These are phyloP conservation scores for Jordanella pulchra DNA, from an alignment of 2,797 vertebrate genomes.

Conservation along the genomic window DNA sequence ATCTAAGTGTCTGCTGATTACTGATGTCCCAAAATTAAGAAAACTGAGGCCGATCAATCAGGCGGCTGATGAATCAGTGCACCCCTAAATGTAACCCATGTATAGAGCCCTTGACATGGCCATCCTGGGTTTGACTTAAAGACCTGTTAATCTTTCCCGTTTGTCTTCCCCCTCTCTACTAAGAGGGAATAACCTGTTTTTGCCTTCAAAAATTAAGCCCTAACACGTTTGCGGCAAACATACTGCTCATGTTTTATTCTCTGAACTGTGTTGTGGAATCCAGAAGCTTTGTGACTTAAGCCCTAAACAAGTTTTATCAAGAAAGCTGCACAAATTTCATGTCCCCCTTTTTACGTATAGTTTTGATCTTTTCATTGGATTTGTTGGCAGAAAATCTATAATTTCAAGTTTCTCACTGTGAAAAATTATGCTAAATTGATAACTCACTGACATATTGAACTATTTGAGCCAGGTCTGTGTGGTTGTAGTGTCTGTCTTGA, in stretches of 20 bases:
- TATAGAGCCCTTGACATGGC: too few species aligned
- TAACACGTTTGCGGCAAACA: background rate
- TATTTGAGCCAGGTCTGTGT: slow-evolving; percentile 58
- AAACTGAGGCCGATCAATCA: too few species aligned
- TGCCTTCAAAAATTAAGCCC: too few species aligned
- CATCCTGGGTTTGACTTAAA: too few species aligned
- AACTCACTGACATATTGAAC: slow-evolving; percentile 15
- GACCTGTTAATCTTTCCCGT: too few species aligned
- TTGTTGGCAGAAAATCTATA: slow-evolving; percentile 25
- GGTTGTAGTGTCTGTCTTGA: slow-evolving; percentile 41
- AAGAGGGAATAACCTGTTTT: too few species aligned
- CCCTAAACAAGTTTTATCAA: background rate
- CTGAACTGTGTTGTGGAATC: background rate
- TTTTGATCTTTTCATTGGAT: slow-evolving; percentile 13
- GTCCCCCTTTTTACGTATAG: background rate
- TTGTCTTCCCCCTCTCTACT: too few species aligned
- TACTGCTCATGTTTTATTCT: background rate
- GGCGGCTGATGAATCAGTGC: too few species aligned
- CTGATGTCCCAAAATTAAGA: too few species aligned
- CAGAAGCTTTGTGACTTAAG: background rate
- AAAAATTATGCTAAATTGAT: background rate
- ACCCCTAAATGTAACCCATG: too few species aligned
- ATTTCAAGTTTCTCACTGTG: background rate
- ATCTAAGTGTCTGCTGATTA: too few species aligned
- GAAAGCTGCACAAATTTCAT: background rate